Conservation (phyloP, 2,113 vertebrate genomes). For the Boulengeromyrus knoepffleri region DNA sequence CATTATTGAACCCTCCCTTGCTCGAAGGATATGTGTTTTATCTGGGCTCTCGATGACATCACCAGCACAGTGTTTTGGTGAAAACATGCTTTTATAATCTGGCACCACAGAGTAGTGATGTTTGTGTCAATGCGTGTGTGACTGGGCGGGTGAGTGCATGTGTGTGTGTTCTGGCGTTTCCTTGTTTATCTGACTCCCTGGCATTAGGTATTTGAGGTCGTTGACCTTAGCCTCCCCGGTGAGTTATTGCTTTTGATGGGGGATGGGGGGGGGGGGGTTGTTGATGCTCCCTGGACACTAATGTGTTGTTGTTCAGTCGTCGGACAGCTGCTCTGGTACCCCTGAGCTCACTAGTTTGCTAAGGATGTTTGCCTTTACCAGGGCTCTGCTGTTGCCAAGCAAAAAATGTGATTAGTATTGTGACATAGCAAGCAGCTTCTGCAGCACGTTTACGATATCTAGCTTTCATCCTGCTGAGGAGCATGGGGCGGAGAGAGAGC, state of each 20-base stretch:
- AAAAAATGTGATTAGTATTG: constrained; percentile 19
- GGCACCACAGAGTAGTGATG: neutral
- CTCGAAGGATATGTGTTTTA: neutral
- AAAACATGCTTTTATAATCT: neutral
- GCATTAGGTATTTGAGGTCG: neutral
- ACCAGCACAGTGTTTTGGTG: neutral
- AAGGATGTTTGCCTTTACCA: constrained; percentile 8
- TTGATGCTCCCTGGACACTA: neutral
- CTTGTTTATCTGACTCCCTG: neutral
- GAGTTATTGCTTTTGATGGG: neutral
- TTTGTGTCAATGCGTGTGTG: neutral
- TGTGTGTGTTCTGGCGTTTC: neutral
- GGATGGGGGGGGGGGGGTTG: neutral
- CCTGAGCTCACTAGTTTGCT: neutral
- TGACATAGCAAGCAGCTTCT: constrained; percentile 7
- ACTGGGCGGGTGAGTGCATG: neutral
- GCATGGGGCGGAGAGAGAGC: constrained; percentile 5
- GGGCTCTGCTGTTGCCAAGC: constrained; percentile 17
- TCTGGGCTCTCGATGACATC: neutral
- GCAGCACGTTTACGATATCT: constrained; percentile 11
- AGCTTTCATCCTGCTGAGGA: constrained; percentile 13
- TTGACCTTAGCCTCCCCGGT: neutral
- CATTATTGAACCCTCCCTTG: neutral
- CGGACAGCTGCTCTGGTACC: neutral
- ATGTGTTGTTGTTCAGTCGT: too few species aligned